Conservation (phyloP, 2,113 vertebrate genomes). For the Nasalis larvatus region DNA sequence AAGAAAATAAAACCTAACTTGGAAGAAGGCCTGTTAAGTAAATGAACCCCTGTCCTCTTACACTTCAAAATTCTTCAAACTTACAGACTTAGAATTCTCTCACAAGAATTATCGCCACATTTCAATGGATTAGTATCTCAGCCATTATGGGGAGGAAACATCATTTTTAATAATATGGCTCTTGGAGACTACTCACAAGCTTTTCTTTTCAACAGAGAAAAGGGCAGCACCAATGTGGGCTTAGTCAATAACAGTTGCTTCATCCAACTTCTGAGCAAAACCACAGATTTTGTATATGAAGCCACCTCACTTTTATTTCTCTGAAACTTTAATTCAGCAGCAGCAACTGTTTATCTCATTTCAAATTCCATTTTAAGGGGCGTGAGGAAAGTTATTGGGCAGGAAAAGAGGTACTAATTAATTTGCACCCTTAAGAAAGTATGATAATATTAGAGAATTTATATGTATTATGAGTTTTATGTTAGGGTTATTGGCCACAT, state of each 20-base stretch:
- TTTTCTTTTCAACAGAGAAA: neutral
- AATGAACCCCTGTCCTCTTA: neutral
- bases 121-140: neutral
- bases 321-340: neutral
- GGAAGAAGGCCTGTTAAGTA: neutral
- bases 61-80: neutral
- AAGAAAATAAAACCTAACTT: neutral
- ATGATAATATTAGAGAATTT: neutral
- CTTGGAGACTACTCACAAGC: neutral
- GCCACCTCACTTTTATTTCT: neutral
- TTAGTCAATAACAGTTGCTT: neutral
- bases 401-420: neutral
- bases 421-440: slow-evolving; percentile 9
- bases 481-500: neutral
- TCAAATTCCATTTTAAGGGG: neutral
- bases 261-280: neutral
- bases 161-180: neutral
- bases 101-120: neutral
- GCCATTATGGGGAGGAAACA: neutral
- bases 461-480: slow-evolving; percentile 9
- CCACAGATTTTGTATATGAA: neutral
- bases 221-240: neutral
- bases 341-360: slow-evolving; percentile 1
- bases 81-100: neutral
- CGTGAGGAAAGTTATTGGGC: neutral